Evolutionary conservation across 2,888 invertebrate genomes (phyloP).

Genomic region (Amiota minor): DNA sequence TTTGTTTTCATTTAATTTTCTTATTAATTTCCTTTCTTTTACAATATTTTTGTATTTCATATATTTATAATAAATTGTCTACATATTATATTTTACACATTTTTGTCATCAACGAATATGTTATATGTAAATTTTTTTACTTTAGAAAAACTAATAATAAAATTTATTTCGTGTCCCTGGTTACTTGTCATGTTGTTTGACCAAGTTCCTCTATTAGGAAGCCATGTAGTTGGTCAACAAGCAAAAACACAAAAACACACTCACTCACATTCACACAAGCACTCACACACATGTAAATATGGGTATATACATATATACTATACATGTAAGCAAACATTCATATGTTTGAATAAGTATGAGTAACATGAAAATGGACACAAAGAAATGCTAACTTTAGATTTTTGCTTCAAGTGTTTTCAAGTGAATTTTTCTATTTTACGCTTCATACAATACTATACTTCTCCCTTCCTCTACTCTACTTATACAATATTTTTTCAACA

Average conservation of each 20-base stretch:
- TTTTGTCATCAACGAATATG: too few relatives aligned
- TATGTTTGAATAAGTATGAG: neutral
- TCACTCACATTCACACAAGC: neutral
- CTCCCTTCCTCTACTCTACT: too few relatives aligned
- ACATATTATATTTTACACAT: too few relatives aligned
- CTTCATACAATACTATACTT: neutral
- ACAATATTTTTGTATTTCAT: too few relatives aligned
- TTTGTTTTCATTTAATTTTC: too few relatives aligned
- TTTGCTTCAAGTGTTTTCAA: constrained; percentile 40
- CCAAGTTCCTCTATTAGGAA: constrained; percentile 10
- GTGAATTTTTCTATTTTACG: constrained; percentile 52
- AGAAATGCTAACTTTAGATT: constrained; percentile 41
- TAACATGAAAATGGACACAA: constrained; percentile 1
- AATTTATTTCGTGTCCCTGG: neutral
- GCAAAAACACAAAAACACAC: neutral
- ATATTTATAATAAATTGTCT: too few relatives aligned
- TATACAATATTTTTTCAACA: neutral
- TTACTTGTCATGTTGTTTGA: constrained; percentile 7
- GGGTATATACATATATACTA: neutral
- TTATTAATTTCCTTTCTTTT: too few relatives aligned
- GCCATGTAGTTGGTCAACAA: constrained; percentile 16
- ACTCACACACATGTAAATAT: neutral
- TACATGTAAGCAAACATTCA: neutral
- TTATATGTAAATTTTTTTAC: too few relatives aligned
- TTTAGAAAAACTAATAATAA: too few relatives aligned